A percentile compares a stretch with the other conserved stretches of the same genome.
These are phyloP conservation scores for Bubo bubo DNA, from an alignment of 2,113 vertebrate genomes.

Conservation along the genomic window DNA sequence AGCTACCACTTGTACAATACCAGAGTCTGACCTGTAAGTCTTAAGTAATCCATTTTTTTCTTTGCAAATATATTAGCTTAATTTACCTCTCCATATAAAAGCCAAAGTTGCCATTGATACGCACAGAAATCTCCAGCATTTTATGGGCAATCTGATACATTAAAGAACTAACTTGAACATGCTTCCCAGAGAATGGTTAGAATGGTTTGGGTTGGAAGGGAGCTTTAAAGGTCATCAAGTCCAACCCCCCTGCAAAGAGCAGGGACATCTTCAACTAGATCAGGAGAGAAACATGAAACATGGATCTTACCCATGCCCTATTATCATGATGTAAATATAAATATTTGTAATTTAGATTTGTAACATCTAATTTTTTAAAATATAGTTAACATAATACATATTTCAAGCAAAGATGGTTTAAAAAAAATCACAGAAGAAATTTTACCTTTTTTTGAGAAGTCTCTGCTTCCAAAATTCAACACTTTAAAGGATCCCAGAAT, in stretches of 20 bases:
- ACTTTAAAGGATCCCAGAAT: not conserved
- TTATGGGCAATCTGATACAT: not conserved
- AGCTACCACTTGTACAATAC: not conserved
- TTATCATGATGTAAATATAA: not conserved
- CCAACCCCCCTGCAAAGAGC: not conserved
- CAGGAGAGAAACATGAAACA: not conserved
- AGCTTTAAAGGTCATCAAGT: not conserved
- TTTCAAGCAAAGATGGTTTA: not conserved
- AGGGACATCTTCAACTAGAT: not conserved
- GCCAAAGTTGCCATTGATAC: not conserved
- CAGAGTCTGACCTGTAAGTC: not conserved
- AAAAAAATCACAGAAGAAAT: not conserved
- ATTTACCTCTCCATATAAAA: not conserved
- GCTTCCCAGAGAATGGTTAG: not conserved
- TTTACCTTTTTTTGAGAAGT: not conserved
- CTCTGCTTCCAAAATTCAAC: not conserved
- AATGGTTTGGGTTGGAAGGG: not conserved
- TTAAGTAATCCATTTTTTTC: not conserved
- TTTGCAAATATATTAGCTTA: not conserved
- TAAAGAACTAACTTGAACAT: not conserved
- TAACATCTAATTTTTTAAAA: not conserved
- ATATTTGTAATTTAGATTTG: not conserved
- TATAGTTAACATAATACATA: not conserved
- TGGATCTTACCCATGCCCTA: not conserved
- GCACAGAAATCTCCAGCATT: not conserved